phyloP scores from a whole-genome alignment of 2,888 invertebrate genomes.

The Gryllus longicercus region DNA sequence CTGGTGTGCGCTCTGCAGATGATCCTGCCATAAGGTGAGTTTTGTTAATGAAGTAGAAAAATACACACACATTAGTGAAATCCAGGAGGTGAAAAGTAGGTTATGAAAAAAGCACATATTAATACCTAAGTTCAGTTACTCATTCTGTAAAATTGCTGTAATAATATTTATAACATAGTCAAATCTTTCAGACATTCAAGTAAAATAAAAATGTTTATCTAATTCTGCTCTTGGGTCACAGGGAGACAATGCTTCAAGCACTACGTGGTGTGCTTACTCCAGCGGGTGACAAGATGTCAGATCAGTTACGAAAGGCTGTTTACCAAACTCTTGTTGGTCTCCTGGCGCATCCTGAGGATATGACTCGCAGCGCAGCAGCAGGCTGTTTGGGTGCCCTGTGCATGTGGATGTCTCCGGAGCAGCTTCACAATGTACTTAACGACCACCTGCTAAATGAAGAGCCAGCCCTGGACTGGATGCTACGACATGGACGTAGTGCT shows the following conservation, averaged over 20 bases:
- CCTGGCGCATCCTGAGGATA: constrained; percentile 73
- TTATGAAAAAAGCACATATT: too few species aligned
- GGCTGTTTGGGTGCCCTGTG: constrained; percentile 87
- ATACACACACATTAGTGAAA: too few species aligned
- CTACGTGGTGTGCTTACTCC: constrained; percentile 78
- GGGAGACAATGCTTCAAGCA: constrained; percentile 92
- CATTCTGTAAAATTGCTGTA: too few species aligned
- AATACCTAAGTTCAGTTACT: too few species aligned
- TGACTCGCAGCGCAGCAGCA: constrained; percentile 74
- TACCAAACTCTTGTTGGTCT: constrained; percentile 65
- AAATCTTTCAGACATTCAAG: too few species aligned
- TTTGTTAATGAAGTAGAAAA: neutral
- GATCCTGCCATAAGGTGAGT: constrained; percentile 70
- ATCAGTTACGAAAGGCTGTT: constrained; percentile 69
- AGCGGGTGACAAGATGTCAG: constrained; percentile 86
- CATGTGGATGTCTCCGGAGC: constrained; percentile 69
- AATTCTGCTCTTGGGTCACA: constrained; percentile 41
- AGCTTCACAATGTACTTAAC: constrained; percentile 67
- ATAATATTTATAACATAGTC: too few species aligned
- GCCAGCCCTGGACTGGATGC: constrained; percentile 61
- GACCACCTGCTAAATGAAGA: constrained; percentile 71
- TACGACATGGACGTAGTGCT: constrained; percentile 78
- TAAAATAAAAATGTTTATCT: neutral
- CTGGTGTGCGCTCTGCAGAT: constrained; percentile 77
- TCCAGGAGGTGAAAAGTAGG: too few species aligned